These are phyloP conservation scores for Pipistrellus kuhlii DNA, from an alignment of 2,797 vertebrate genomes.

Conservation along the genomic window DNA sequence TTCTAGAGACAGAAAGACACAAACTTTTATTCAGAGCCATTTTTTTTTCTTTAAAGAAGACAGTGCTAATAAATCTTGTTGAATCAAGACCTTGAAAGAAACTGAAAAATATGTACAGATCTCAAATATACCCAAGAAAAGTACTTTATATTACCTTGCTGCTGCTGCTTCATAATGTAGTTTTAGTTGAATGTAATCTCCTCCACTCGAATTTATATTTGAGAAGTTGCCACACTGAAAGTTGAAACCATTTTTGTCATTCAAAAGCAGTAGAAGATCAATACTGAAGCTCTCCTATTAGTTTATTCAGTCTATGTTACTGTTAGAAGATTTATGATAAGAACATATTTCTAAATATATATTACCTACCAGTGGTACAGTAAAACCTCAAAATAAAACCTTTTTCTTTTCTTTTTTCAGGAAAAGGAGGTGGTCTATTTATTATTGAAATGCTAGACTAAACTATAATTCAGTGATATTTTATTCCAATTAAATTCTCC, in stretches of 20 bases:
- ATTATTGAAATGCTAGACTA: conserved; percentile 76
- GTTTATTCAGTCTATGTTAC: conserved; percentile 76
- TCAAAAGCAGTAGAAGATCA: conserved; percentile 81
- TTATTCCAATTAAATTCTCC: conserved; percentile 84
- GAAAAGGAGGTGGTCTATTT: conserved; percentile 67
- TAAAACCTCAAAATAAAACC: conserved; percentile 70
- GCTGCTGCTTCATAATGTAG: conserved; percentile 73
- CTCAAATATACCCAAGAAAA: conserved; percentile 74
- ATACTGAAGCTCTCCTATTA: conserved; percentile 72
- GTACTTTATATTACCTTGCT: conserved; percentile 72
- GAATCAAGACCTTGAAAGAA: conserved; percentile 75
- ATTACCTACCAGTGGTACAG: conserved; percentile 48
- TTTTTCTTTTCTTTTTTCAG: conserved; percentile 58
- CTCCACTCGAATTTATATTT: conserved; percentile 80
- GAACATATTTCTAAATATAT: conserved; percentile 65
- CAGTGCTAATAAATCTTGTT: conserved; percentile 76
- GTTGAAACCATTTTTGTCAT: conserved; percentile 79
- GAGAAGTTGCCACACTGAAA: conserved; percentile 66
- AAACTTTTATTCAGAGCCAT: conserved; percentile 60
- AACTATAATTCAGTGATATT: conserved; percentile 82
- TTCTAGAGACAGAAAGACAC: conserved; percentile 74
- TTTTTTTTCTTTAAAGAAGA: conserved; percentile 58
- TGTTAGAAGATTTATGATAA: conserved; percentile 75
- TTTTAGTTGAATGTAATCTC: conserved; percentile 79
- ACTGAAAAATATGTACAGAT: conserved; percentile 77